Evolutionary conservation across 2,113 vertebrate genomes (phyloP).

Genomic region (Pituophis catenifer): DNA sequence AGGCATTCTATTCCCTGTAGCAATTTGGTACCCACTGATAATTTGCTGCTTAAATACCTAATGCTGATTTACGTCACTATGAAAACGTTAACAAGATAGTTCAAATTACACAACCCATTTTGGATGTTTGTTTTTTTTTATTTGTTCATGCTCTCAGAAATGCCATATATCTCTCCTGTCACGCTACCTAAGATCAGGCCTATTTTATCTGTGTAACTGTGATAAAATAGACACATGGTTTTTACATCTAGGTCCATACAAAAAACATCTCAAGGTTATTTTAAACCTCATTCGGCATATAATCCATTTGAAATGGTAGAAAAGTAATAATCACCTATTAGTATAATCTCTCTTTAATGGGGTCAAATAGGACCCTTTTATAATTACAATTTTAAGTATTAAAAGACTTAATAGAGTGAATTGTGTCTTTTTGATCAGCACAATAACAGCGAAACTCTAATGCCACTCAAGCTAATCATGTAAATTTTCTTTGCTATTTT

Average conservation of each 20-base stretch:
- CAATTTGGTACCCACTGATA: slow-evolving; percentile 18
- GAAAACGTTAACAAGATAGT: slow-evolving; percentile 30
- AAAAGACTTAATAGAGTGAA: background rate
- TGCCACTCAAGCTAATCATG: background rate
- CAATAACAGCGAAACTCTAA: background rate
- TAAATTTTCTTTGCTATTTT: background rate
- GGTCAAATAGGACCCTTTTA: background rate
- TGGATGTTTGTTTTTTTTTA: background rate
- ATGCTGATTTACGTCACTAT: slow-evolving; percentile 14
- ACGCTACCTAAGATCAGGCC: background rate
- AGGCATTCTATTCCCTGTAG: slow-evolving; percentile 32
- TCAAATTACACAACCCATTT: slow-evolving; percentile 21
- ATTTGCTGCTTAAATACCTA: slow-evolving; percentile 18
- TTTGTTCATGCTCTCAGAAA: background rate
- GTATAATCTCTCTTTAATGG: background rate
- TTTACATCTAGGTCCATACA: background rate
- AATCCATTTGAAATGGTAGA: background rate
- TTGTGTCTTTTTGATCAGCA: background rate
- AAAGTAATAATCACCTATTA: background rate
- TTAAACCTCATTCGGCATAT: background rate
- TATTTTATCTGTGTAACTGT: background rate
- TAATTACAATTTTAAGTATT: background rate
- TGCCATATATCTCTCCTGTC: background rate
- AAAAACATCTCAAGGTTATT: background rate
- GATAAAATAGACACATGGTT: background rate